Base-by-base conservation (phyloP, 2,888 invertebrate species). In the Dicyrtomina minuta region DNA sequence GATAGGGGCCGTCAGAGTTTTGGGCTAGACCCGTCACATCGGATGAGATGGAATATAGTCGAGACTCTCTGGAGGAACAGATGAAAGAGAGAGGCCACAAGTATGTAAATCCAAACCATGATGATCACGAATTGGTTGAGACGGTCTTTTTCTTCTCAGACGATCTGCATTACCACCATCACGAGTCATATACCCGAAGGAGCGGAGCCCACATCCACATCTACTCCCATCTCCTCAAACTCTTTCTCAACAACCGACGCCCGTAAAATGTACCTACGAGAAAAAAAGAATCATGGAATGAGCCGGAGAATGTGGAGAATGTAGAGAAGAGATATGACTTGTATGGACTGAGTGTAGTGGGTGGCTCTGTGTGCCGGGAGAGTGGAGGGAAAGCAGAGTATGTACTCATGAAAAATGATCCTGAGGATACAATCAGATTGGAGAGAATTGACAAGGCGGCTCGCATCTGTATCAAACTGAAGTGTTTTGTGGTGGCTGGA, bases 101-200 rank as follows among this genome's bases (percentile, higher is more conserved):
- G 70, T 72, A 72, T 72, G 72, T 72, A 72, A 72, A 72, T 72
- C 43, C 60, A 56, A 46, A 41, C 59, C 68, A 70, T 72, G 72
- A 72, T 72, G 66, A 70, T 66, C 66, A 59, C 58, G 43, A 66
- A 66, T 66, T 56, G 66, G 66, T 46, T 66, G 66, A 66, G 66
- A 66, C 66, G 56, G 44, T 66, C 66, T 49, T 17, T 15, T 33
- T 43, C 66, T 33, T 20, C 66, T 58, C 60, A 41, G 44, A 44
- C 60, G 43, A 43, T 60, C 60, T 60, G 43, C 43, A 22, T 43
- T 10, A 13, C 44, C 33, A 33, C 33, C 33, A 33, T 33, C 33
- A 33, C 33, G 33, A 33, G 33, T 33, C 33, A 33, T 33, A 33
- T 8, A n/a, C n/a, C n/a, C n/a, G n/a, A n/a, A n/a, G n/a, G n/a